Conservation (phyloP, 2,113 vertebrate species). For the Prunella himalayana region DNA sequence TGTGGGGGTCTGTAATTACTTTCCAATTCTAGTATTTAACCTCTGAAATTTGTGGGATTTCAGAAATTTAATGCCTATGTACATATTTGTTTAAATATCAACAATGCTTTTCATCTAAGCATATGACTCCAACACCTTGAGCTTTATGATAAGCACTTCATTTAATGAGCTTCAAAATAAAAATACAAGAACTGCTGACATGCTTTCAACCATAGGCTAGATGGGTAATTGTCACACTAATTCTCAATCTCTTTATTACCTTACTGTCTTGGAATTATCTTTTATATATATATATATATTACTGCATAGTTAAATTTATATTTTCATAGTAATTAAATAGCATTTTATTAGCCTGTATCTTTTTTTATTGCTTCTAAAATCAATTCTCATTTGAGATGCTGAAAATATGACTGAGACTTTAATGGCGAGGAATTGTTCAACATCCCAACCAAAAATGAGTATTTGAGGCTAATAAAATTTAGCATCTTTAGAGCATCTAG, state of each 20-base stretch:
- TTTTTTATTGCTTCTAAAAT: not conserved
- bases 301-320: not conserved
- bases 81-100: conserved; percentile 28
- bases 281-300: not conserved
- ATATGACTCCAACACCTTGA: not conserved
- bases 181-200: not conserved
- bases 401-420: not conserved
- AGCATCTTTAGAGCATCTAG: conserved; percentile 13
- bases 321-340: conserved; percentile 3
- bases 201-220: not conserved
- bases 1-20: not conserved
- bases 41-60: not conserved
- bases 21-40: not conserved
- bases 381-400: not conserved
- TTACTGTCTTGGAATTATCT: not conserved
- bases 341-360: conserved; percentile 25
- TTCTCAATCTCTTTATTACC: not conserved
- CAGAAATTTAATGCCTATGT: not conserved
- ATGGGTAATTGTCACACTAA: not conserved
- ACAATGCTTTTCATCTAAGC: not conserved
- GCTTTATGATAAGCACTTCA: not conserved
- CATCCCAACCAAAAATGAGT: not conserved
- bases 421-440: not conserved
- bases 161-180: conserved; percentile 31
- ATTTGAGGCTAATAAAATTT: conserved; percentile 14